Percentiles rank a stretch among this genome's conserved stretches.
phyloP scores from a whole-genome alignment of 2,797 vertebrate genomes.

The Telmatherina bonti region DNA sequence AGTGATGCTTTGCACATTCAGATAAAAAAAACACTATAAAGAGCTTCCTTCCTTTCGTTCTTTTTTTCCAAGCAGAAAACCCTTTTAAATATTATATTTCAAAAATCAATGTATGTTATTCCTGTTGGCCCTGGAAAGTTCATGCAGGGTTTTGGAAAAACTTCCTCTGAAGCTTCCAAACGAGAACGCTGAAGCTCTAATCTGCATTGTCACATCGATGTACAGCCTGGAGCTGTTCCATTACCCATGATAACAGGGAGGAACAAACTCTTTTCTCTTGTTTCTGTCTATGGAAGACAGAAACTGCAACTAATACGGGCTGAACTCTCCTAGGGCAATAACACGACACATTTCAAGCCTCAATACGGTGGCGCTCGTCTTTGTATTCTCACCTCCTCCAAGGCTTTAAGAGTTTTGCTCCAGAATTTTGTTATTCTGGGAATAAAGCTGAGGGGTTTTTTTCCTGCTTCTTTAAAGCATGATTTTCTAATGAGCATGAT shows the following conservation, averaged over 20 bases:
- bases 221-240: constrained; percentile 67
- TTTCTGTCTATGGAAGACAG: constrained; percentile 58
- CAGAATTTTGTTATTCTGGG: constrained; percentile 42
- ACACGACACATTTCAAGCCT: constrained; percentile 63
- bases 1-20: background rate
- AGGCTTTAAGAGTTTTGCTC: constrained; percentile 39
- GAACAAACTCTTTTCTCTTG: constrained; percentile 60
- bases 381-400: constrained; percentile 46
- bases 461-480: background rate
- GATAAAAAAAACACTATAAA: constrained; percentile 44
- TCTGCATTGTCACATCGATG: constrained; percentile 68
- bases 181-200: constrained; percentile 53
- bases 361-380: constrained; percentile 39
- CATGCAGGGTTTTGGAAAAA: constrained; percentile 53
- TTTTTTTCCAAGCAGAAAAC: background rate
- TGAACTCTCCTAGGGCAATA: constrained; percentile 66
- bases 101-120: constrained; percentile 40
- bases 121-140: constrained; percentile 58
- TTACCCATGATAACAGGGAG: constrained; percentile 72
- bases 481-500: constrained; percentile 60
- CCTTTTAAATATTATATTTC: constrained; percentile 50
- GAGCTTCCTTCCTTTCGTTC: background rate
- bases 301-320: constrained; percentile 56
- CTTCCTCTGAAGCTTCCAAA: constrained; percentile 57
- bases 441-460: constrained; percentile 32